Base-by-base conservation (phyloP, 30 jellyfish, hydroid and myxozoan species). In the Turritopsis dohrnii region DNA sequence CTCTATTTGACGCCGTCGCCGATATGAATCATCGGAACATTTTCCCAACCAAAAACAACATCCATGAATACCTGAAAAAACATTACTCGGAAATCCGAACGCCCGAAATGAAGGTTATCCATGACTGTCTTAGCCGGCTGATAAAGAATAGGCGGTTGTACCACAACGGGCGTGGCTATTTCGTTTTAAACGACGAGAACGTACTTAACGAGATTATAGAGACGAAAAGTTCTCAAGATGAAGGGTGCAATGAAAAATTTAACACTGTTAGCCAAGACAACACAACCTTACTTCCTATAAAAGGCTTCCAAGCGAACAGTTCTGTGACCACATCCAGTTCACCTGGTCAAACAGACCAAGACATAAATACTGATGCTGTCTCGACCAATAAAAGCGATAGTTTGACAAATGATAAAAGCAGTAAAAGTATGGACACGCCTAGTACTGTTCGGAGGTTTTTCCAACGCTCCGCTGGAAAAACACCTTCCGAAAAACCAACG, bases 121-220 rank as follows among this genome's bases (percentile, higher is more conserved):
- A 87, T 31, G 88, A 75, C 21, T 91, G 97, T 82, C 65, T 91
- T 1, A 90, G 96, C 8, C 84, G 69, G 71, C 90, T 92, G 52
- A 81, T 92, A 25, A 84, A 88, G 71, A 85, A 88, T 26, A 66
- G 95, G 65, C 81, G 88, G 41, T 83, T 88, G 23, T 87, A 86
- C 69, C 95, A 87, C 24, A 90, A 92, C 79, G 98, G 96, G 65
- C 86, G 92, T 4, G 98, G 98, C 3, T 92, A 92, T 71, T 53
- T 89, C 28, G 96, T 95, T 1, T 73, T 87, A 17, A 54, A 76
- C 52, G 95, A 92, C 72, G 86, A 84, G 29, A 80, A 85, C 53
- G 95, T 87, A 23, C 31, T 87, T 25, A 86, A 82, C 60, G 85
- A 90, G 28, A 8, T 53, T 52, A 72, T 66, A 19, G 66, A 26